These are phyloP conservation scores for Agapostemon virescens DNA, from an alignment of 2,888 invertebrate genomes.

Conservation along the genomic window DNA sequence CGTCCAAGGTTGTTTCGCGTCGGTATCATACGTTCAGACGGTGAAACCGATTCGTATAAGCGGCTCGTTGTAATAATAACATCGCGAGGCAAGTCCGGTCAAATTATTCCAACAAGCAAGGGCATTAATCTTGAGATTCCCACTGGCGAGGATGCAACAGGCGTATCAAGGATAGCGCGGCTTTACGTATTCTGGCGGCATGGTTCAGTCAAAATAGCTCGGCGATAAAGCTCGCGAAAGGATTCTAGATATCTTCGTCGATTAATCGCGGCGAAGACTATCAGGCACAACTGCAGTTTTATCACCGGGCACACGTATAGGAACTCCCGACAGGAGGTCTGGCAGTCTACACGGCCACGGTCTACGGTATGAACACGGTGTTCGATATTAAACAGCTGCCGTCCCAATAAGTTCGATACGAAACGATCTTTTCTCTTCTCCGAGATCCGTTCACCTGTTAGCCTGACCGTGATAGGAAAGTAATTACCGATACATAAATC, in stretches of 20 bases:
- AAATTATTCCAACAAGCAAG: slow-evolving; percentile 12
- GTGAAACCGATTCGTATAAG: neutral
- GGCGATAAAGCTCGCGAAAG: slow-evolving; percentile 23
- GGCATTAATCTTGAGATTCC: slow-evolving; percentile 26
- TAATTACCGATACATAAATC: slow-evolving; percentile 66
- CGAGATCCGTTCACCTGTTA: slow-evolving; percentile 46
- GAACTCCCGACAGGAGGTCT: slow-evolving; percentile 60
- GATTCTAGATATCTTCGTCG: slow-evolving; percentile 51
- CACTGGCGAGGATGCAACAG: neutral
- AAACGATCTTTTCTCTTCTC: slow-evolving; percentile 44
- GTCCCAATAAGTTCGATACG: slow-evolving; percentile 42
- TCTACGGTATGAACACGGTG: slow-evolving; percentile 34
- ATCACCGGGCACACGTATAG: slow-evolving; percentile 55
- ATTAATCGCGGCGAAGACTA: slow-evolving; percentile 61
- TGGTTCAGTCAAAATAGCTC: slow-evolving; percentile 32
- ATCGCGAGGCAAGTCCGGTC: neutral
- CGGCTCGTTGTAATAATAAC: neutral
- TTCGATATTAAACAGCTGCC: slow-evolving; percentile 38
- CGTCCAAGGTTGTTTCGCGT: neutral
- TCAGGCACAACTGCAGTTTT: slow-evolving; percentile 55
- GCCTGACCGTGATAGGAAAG: slow-evolving; percentile 49
- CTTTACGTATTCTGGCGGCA: neutral
- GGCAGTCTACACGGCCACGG: neutral
- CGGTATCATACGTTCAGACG: neutral
- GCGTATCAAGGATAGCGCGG: neutral